Percentiles rank a stretch among this genome's conserved stretches.
These are phyloP conservation scores for Halichondria panicea DNA, from an alignment of 37 sponge, comb jelly and placozoan genomes.

Conservation along the genomic window DNA sequence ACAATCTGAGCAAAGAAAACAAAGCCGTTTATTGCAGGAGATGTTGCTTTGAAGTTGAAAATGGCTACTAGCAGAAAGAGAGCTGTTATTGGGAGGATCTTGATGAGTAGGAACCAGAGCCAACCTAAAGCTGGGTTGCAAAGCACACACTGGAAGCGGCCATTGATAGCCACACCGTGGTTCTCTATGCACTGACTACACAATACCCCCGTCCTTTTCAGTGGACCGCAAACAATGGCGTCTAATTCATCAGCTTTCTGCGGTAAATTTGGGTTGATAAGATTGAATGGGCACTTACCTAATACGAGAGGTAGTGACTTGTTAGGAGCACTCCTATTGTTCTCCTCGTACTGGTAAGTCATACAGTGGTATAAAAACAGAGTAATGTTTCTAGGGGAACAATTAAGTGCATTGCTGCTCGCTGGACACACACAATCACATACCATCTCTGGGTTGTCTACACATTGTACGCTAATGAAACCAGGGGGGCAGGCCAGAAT, in stretches of 20 bases:
- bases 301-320: too few species aligned
- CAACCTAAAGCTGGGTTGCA: conserved; percentile 16
- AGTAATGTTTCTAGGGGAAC: not conserved
- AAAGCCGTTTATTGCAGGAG: conserved; percentile 49
- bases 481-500: conserved; percentile 37
- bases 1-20: conserved; percentile 65
- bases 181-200: conserved; percentile 49
- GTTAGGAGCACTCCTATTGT: not conserved
- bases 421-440: conserved; percentile 14
- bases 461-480: not conserved
- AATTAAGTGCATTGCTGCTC: not conserved
- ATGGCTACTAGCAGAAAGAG: conserved; percentile 34
- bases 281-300: conserved; percentile 13
- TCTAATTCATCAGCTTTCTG: not conserved
- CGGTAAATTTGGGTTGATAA: too few species aligned
- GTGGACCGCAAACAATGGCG: not conserved
- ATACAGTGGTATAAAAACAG: conserved; percentile 3
- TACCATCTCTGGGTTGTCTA: not conserved
- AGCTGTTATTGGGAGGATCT: conserved; percentile 27
- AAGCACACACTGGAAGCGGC: conserved; percentile 7
- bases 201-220: conserved; percentile 13
- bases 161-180: conserved; percentile 33
- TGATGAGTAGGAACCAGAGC: conserved; percentile 25
- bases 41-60: conserved; percentile 34
- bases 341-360: not conserved